These are phyloP conservation scores for Mellivora capensis DNA, from an alignment of 2,113 vertebrate genomes.

Conservation along the genomic window DNA sequence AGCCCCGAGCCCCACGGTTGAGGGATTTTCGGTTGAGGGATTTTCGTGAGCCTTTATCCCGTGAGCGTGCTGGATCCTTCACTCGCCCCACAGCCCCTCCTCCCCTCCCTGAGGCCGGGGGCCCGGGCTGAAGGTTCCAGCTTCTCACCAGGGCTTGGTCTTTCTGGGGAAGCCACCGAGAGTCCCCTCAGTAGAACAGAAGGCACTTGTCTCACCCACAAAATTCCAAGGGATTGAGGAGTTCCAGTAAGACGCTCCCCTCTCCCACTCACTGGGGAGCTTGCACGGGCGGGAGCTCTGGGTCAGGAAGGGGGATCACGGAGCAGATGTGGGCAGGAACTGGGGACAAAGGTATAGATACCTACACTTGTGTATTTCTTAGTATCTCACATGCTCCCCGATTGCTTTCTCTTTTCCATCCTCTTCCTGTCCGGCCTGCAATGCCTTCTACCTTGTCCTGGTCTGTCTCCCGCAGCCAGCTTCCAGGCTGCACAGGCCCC, in stretches of 20 bases:
- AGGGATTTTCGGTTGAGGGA: too few relatives aligned
- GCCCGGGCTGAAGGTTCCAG: background rate
- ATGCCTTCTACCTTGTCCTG: accelerated
- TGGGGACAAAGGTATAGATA: background rate
- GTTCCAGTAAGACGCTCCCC: accelerated
- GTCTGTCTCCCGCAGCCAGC: background rate
- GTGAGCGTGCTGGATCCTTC: background rate
- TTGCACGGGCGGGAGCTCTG: too few relatives aligned
- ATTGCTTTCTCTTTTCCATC: background rate
- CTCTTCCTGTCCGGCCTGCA: accelerated
- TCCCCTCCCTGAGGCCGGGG: background rate
- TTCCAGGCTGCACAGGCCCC: accelerated
- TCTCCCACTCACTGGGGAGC: background rate
- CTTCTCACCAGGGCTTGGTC: background rate
- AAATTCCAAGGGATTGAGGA: background rate
- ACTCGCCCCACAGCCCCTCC: background rate
- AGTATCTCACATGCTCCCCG: background rate
- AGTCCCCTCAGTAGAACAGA: background rate
- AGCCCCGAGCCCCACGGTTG: background rate
- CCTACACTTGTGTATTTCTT: background rate
- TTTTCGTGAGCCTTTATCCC: background rate
- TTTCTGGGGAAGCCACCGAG: background rate
- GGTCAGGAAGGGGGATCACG: background rate
- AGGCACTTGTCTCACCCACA: background rate
- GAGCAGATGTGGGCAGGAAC: background rate